A percentile compares a stretch with the other conserved stretches of the same genome.
Evolutionary conservation across 2,888 invertebrate genomes (phyloP).

Genomic region (Hydroisotoma schaefferi): DNA sequence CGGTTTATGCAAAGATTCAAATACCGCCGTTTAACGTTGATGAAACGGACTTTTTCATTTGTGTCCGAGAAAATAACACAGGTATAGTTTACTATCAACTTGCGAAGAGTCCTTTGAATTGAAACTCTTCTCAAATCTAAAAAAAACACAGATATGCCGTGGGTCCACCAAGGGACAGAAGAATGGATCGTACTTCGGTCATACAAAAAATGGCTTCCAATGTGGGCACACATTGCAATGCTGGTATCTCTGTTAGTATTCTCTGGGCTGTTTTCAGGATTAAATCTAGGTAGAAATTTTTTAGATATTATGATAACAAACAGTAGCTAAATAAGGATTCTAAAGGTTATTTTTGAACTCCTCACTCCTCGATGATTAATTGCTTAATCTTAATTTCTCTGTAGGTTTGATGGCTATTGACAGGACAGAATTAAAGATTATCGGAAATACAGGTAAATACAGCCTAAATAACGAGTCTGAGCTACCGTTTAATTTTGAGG

Average conservation of each 20-base stretch:
- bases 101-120: background rate
- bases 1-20: constrained; percentile 43
- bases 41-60: constrained; percentile 48
- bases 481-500: too few relatives aligned
- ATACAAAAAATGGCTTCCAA: constrained; percentile 57
- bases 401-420: constrained; percentile 66
- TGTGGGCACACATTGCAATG: constrained; percentile 71
- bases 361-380: too few relatives aligned
- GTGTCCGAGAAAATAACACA: constrained; percentile 43
- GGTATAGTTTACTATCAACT: constrained; percentile 10
- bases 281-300: constrained; percentile 75
- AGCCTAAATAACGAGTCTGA: too few relatives aligned
- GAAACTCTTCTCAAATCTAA: background rate
- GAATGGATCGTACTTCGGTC: constrained; percentile 40
- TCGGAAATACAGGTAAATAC: constrained; percentile 76
- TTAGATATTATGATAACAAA: background rate
- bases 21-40: constrained; percentile 47
- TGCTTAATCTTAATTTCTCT: constrained; percentile 10
- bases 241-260: constrained; percentile 73
- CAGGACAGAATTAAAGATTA: constrained; percentile 89
- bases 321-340: background rate
- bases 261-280: constrained; percentile 93
- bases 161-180: constrained; percentile 46
- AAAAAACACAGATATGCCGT: constrained; percentile 40
- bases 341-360: background rate